Base-by-base conservation (phyloP, 2,797 vertebrate species). In the Neoniphon sammara region DNA sequence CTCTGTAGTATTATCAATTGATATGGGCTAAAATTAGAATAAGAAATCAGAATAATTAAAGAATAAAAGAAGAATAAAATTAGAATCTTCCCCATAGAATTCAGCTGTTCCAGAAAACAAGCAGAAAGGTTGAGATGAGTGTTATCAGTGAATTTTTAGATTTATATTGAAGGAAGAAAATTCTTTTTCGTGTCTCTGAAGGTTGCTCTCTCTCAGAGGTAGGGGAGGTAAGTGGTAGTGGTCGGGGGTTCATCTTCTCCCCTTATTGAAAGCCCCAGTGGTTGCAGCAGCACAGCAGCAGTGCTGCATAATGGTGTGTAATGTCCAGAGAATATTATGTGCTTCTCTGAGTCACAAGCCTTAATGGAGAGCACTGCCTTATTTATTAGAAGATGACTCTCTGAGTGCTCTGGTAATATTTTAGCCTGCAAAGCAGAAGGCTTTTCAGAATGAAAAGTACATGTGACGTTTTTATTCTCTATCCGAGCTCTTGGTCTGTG, bases 281-380 rank as follows among this genome's bases (percentile, higher is more conserved):
- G 49, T 67, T 72, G 59, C 73, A 17, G 59, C 73, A 58, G 54
- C 42, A 61, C 53, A 59, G 65, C 56, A 86, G 74, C 60, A 62
- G 69, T 50, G 31, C 34, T 46, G 50, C 18, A 85, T 87, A 89
- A 85, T 85, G 68, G 57, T 82, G 73, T 85, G 76, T 90, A 86
- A 89, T 86, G 84, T 86, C 77, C 84, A 84, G 71, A 82, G 63
- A 77, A 81, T 85, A 80, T 84, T 75, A 85, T 78, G 78, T 85
- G 70, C 70, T 72, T 81, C 77, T 79, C 58, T 80, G 74, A 82
- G 76, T 84, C 86, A 73, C 73, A 64, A 77, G 72, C 67, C 79
- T 88, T 89, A 89, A 92, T 88, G 85, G 87, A 87, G 65, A 78
- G 72, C 57, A 73, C 72, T 88, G 84, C 62, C 78, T 85, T 88